A percentile compares a stretch with the other conserved stretches of the same genome.
Evolutionary conservation across 2,888 invertebrate species (phyloP).

Genomic region (Conomelus anceps): DNA sequence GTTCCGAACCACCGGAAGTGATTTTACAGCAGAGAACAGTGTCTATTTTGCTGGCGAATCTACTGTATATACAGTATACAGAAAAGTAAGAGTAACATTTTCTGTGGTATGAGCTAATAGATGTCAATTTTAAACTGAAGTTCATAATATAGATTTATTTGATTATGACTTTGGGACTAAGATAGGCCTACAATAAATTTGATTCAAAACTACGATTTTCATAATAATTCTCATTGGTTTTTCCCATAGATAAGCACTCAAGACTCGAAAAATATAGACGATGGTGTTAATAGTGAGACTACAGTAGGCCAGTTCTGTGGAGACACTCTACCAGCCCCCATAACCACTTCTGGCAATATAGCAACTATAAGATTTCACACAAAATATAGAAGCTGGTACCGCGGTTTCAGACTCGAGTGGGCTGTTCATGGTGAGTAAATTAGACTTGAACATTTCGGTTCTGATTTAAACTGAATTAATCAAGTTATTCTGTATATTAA

Average conservation of each 20-base stretch:
- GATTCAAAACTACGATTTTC: neutral
- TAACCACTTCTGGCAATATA: neutral
- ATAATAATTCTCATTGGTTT: neutral
- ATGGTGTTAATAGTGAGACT: neutral
- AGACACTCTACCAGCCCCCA: neutral
- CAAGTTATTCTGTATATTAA: no score
- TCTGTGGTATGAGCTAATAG: no score
- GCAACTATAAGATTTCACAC: neutral
- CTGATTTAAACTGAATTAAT: no score
- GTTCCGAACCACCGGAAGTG: no score
- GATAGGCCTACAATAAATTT: no score
- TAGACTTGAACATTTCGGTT: neutral
- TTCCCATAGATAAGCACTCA: neutral
- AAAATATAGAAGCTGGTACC: neutral
- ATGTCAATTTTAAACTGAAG: no score
- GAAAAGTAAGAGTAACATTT: no score
- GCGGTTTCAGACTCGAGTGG: constrained; percentile 31
- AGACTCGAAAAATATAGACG: neutral
- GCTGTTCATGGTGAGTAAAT: constrained; percentile 23
- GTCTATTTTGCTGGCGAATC: no score
- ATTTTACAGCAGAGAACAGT: no score
- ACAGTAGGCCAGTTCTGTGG: neutral
- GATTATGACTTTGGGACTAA: no score
- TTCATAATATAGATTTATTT: no score
- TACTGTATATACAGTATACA: no score